A percentile compares a stretch with the other conserved stretches of the same genome.
These are phyloP conservation scores for Reticulitermes speratus DNA, from an alignment of 1,140 invertebrate species.

Conservation along the genomic window DNA sequence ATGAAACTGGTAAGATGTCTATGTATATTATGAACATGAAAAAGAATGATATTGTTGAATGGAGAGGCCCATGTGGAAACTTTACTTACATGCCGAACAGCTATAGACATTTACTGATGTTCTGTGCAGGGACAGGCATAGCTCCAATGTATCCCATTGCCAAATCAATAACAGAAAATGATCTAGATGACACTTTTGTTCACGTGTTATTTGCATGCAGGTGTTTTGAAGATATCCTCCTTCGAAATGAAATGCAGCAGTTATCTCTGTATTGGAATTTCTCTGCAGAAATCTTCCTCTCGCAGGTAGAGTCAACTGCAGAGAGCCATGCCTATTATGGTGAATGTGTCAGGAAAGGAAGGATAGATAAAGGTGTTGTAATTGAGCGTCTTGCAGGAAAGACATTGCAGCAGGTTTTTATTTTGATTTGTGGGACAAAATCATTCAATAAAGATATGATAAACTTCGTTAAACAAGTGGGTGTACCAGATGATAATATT, in stretches of 20 bases:
- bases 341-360: conserved; percentile 39
- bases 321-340: conserved; percentile 37
- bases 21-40: conserved; percentile 54
- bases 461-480: conserved; percentile 41
- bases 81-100: conserved; percentile 53
- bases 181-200: conserved; percentile 60
- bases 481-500: conserved; percentile 37
- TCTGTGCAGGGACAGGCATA: conserved; percentile 69
- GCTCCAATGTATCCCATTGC: conserved; percentile 64
- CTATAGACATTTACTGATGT: conserved; percentile 55
- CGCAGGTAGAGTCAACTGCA: conserved; percentile 43
- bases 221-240: conserved; percentile 53
- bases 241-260: conserved; percentile 56
- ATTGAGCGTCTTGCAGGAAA: conserved; percentile 36
- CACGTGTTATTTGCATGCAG: conserved; percentile 58
- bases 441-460: conserved; percentile 49
- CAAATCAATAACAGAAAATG: conserved; percentile 58
- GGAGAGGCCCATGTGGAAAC: conserved; percentile 65
- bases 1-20: conserved; percentile 61
- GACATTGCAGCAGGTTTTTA: conserved; percentile 37
- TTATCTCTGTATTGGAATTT: conserved; percentile 66
- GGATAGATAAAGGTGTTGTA: conserved; percentile 38
- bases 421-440: conserved; percentile 50
- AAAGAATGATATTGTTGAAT: conserved; percentile 53
- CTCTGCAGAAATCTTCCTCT: conserved; percentile 57